Percentiles rank a stretch among this genome's conserved stretches.
Evolutionary conservation across 30 jellyfish, hydroid and myxozoan species (phyloP).

Genomic region (Aurelia sp.): DNA sequence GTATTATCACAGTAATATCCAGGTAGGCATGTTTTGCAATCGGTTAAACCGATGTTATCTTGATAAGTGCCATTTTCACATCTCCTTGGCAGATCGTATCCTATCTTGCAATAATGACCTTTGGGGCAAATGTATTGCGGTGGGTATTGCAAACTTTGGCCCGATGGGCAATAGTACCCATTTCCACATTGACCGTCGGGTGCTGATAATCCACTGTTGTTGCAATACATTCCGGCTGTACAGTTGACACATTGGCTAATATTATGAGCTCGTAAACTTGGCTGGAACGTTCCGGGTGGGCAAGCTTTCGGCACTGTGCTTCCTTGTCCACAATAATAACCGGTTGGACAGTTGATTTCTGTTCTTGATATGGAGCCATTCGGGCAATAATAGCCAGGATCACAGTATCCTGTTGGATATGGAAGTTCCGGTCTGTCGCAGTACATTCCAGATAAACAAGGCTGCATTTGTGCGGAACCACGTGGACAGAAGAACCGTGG

Average conservation of each 20-base stretch:
- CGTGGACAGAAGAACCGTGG: slow-evolving; percentile 88
- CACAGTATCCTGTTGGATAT: slow-evolving; percentile 82
- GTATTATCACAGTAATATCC: slow-evolving; percentile 97
- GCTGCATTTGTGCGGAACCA: slow-evolving; percentile 87
- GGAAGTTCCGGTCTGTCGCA: slow-evolving; percentile 76
- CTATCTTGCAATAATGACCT: slow-evolving; percentile 92
- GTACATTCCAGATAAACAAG: slow-evolving; percentile 84
- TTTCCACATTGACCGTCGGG: slow-evolving; percentile 76
- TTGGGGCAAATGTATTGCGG: slow-evolving; percentile 74
- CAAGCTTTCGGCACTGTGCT: slow-evolving; percentile 77
- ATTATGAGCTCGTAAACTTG: slow-evolving; percentile 66
- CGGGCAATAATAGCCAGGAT: slow-evolving; percentile 96
- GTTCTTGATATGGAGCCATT: slow-evolving; percentile 75
- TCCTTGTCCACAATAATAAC: slow-evolving; percentile 84
- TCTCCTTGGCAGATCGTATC: slow-evolving; percentile 80
- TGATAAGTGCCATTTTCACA: slow-evolving; percentile 95
- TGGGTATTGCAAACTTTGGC: slow-evolving; percentile 78
- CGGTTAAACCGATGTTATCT: slow-evolving; percentile 69
- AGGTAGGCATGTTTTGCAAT: slow-evolving; percentile 74
- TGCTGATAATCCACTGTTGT: slow-evolving; percentile 75
- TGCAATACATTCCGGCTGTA: slow-evolving; percentile 88
- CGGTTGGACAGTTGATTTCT: slow-evolving; percentile 80
- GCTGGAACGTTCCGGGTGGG: slow-evolving; percentile 83
- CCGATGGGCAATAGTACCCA: slow-evolving; percentile 93
- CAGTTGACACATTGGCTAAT: slow-evolving; percentile 77